A percentile compares a stretch with the other conserved stretches of the same genome.
These are phyloP conservation scores for Heterohyrax brucei DNA, from an alignment of 2,797 vertebrate species.

Conservation along the genomic window DNA sequence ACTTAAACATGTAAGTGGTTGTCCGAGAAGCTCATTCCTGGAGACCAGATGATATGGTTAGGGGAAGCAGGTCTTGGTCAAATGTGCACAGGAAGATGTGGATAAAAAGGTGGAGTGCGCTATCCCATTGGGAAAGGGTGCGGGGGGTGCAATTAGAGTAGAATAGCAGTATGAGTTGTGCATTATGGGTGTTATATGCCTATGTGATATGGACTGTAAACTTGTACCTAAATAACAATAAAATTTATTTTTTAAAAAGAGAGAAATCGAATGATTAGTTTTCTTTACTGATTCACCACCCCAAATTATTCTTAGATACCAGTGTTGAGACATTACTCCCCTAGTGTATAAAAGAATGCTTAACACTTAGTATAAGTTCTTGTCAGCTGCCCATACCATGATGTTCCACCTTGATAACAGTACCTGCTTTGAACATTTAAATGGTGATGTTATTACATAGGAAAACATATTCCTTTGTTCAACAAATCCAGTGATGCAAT, in stretches of 20 bases:
- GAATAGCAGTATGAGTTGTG: too few relatives aligned
- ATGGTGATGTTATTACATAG: not conserved
- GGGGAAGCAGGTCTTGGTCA: too few relatives aligned
- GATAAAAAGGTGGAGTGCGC: too few relatives aligned
- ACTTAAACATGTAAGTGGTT: too few relatives aligned
- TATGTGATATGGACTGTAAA: too few relatives aligned
- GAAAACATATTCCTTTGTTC: not conserved
- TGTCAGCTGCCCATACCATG: not conserved
- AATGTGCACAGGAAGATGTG: too few relatives aligned
- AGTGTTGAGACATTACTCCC: not conserved
- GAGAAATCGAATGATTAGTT: not conserved
- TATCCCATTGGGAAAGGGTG: too few relatives aligned
- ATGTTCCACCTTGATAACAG: not conserved
- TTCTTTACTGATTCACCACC: not conserved
- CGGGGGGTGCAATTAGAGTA: too few relatives aligned
- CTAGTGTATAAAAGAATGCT: not conserved
- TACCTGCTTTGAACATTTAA: not conserved
- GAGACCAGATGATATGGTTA: too few relatives aligned
- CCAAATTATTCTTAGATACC: not conserved
- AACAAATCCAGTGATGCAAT: not conserved
- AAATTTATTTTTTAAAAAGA: not conserved
- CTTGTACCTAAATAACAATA: too few relatives aligned
- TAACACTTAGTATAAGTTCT: not conserved
- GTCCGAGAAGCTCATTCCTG: too few relatives aligned
- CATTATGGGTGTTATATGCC: too few relatives aligned